Evolutionary conservation across 2,113 vertebrate genomes (phyloP).

Genomic region (Ranitomeya imitator): DNA sequence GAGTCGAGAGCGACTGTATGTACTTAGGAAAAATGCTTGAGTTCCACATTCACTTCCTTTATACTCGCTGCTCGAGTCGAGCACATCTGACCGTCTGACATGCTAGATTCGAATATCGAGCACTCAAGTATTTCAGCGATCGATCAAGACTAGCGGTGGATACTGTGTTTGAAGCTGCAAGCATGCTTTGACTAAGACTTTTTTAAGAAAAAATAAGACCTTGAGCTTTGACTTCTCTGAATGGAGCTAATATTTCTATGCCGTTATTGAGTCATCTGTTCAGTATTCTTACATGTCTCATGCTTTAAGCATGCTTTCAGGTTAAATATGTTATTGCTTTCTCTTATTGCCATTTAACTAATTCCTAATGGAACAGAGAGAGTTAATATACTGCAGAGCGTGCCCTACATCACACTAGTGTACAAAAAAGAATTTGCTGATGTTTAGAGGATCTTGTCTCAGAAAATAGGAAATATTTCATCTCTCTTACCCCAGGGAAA

Average conservation of each 20-base stretch:
- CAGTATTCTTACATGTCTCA: background rate
- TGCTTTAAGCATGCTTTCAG: background rate
- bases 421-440: background rate
- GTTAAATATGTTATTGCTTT: background rate
- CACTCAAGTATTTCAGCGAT: too few species aligned
- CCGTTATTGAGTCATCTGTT: background rate
- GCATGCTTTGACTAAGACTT: background rate
- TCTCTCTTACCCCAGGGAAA: background rate
- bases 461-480: slow-evolving; percentile 1
- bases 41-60: too few species aligned
- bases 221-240: background rate
- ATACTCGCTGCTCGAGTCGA: too few species aligned
- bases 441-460: background rate
- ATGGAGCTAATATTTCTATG: background rate
- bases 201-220: background rate
- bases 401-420: background rate
- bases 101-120: too few species aligned
- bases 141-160: too few species aligned
- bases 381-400: background rate
- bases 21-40: too few species aligned
- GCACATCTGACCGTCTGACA: too few species aligned
- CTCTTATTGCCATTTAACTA: background rate
- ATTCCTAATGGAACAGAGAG: background rate
- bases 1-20: too few species aligned
- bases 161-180: background rate